Evolutionary conservation across 2,797 vertebrate genomes (phyloP).

Genomic region (Sciaenops ocellatus): DNA sequence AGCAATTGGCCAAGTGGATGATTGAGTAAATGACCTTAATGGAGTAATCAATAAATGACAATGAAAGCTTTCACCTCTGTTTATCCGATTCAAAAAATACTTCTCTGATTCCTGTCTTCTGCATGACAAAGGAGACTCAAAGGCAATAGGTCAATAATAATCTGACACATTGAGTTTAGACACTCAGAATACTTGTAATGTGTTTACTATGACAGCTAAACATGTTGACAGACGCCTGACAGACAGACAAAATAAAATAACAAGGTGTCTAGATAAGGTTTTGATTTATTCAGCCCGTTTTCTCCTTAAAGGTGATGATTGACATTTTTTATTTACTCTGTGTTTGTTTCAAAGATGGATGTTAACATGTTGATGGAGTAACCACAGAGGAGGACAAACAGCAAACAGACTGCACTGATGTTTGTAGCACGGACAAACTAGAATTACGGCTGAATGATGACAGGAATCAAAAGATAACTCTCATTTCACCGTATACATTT

Average conservation of each 20-base stretch:
- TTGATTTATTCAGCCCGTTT: slow-evolving; percentile 18
- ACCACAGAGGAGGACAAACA: slow-evolving; percentile 16
- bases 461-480: slow-evolving; percentile 24
- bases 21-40: slow-evolving; percentile 63
- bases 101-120: slow-evolving; percentile 6
- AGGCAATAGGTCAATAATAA: slow-evolving; percentile 3
- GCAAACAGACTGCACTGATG: background rate
- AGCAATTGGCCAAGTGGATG: slow-evolving; percentile 56
- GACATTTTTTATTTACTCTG: background rate
- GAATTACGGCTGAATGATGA: slow-evolving; percentile 17
- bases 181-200: background rate
- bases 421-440: slow-evolving; percentile 5
- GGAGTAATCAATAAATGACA: slow-evolving; percentile 61
- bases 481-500: background rate
- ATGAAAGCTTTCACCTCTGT: slow-evolving; percentile 41
- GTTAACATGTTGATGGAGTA: background rate
- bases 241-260: background rate
- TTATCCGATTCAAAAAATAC: slow-evolving; percentile 44
- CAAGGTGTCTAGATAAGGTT: background rate
- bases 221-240: background rate
- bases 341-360: slow-evolving; percentile 1
- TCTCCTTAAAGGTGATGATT: background rate
- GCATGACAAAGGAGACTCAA: slow-evolving; percentile 14
- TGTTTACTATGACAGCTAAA: background rate
- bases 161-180: background rate